A percentile compares a stretch with the other conserved stretches of the same genome.
phyloP scores from a whole-genome alignment of 2,113 vertebrate genomes.

The Heterocephalus glaber region DNA sequence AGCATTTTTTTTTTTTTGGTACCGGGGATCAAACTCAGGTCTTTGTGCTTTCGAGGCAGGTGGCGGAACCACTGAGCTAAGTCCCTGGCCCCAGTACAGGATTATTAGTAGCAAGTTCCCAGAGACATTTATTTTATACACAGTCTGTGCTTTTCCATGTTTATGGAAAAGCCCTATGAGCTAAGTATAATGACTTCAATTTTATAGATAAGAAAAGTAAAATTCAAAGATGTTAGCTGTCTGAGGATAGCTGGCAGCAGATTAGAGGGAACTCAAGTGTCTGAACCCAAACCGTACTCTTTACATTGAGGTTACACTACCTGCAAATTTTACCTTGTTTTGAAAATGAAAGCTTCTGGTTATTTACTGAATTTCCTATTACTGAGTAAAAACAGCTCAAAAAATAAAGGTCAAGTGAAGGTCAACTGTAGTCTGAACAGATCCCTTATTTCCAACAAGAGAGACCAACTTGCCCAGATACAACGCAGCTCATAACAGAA shows the following conservation, averaged over 20 bases:
- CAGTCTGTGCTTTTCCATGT: neutral
- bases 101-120: slow-evolving; percentile 11
- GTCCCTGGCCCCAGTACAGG: no score
- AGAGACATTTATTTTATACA: neutral
- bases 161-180: neutral
- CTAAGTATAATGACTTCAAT: neutral
- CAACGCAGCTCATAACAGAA: slow-evolving; percentile 6
- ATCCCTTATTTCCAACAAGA: slow-evolving; percentile 38
- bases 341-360: slow-evolving; percentile 27
- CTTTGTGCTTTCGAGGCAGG: no score
- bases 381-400: neutral
- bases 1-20: no score
- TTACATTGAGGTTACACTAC: neutral
- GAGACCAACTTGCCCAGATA: neutral
- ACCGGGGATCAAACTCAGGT: no score
- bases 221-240: neutral
- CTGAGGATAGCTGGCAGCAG: neutral
- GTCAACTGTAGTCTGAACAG: slow-evolving; percentile 44
- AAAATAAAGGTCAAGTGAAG: slow-evolving; percentile 10
- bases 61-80: no score
- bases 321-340: slow-evolving; percentile 26
- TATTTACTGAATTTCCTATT: slow-evolving; percentile 24
- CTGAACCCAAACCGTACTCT: neutral
- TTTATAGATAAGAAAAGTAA: slow-evolving; percentile 1
- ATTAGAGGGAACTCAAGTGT: neutral